Evolutionary conservation across 2,888 invertebrate genomes (phyloP).

Genomic region (Prenolepis imparis): DNA sequence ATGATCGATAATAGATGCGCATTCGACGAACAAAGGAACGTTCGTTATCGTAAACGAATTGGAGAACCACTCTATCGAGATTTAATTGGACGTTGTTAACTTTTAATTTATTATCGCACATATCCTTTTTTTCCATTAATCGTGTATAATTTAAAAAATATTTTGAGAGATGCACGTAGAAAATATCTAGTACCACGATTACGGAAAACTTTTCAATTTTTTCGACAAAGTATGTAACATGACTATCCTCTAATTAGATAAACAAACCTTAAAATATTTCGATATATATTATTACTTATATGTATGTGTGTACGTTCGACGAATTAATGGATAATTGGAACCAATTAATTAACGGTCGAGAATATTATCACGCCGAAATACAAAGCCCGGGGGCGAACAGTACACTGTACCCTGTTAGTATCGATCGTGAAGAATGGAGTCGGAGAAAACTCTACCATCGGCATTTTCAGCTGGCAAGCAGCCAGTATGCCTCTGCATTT

Average conservation of each 20-base stretch:
- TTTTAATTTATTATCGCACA: background rate
- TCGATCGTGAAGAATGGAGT: slow-evolving; percentile 67
- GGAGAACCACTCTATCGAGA: background rate
- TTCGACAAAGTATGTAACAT: background rate
- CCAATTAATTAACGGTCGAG: slow-evolving; percentile 5
- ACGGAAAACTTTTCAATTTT: background rate
- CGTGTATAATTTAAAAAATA: background rate
- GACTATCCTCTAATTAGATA: background rate
- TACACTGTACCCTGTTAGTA: slow-evolving; percentile 56
- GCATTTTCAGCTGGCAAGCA: slow-evolving; percentile 60
- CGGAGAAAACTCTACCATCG: slow-evolving; percentile 58
- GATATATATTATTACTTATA: background rate
- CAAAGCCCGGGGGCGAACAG: slow-evolving; percentile 1
- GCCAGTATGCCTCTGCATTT: slow-evolving; percentile 43
- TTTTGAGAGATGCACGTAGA: background rate
- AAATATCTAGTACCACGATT: background rate
- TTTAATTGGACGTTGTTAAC: background rate
- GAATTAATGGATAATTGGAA: background rate
- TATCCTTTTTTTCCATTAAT: background rate
- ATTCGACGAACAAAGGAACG: background rate
- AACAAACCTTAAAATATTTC: background rate
- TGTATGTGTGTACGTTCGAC: background rate
- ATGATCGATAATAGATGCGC: background rate
- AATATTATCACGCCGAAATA: slow-evolving; percentile 5
- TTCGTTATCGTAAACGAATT: background rate